Evolutionary conservation across 2,113 vertebrate species (phyloP).

Genomic region (Hippolais icterina): DNA sequence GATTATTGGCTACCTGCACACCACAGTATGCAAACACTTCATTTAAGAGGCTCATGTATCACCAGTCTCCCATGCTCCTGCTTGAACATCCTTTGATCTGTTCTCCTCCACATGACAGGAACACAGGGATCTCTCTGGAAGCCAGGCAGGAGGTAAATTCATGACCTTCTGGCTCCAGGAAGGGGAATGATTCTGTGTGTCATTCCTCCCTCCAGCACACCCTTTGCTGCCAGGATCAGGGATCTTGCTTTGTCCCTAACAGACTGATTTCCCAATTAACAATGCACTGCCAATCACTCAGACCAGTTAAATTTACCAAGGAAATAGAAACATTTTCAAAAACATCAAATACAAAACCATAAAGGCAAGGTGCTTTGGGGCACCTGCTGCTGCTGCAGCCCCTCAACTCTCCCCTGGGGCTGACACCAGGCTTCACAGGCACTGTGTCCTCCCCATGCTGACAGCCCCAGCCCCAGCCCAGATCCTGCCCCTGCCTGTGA

Average conservation of each 20-base stretch:
- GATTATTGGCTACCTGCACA: not conserved
- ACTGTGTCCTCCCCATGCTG: not conserved
- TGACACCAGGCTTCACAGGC: not conserved
- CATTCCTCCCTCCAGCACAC: not conserved
- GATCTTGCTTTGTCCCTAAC: not conserved
- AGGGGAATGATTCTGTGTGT: not conserved
- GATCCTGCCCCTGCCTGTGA: not conserved
- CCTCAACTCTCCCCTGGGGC: not conserved
- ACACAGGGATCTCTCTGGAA: not conserved
- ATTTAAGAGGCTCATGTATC: not conserved
- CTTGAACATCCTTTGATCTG: not conserved
- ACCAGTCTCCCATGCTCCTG: not conserved
- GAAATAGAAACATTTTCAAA: not conserved
- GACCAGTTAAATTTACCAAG: conserved; percentile 11
- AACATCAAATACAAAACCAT: not conserved
- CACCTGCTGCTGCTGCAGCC: not conserved
- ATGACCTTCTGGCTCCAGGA: not conserved
- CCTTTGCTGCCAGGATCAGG: not conserved
- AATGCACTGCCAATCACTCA: not conserved
- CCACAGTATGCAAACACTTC: not conserved
- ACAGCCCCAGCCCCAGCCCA: not conserved
- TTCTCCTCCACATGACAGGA: not conserved
- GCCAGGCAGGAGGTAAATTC: not conserved
- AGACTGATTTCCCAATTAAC: conserved; percentile 26
- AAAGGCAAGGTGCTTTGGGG: not conserved